Evolutionary conservation across 2,888 invertebrate genomes (phyloP).

Genomic region (Neoaliturus tenellus): DNA sequence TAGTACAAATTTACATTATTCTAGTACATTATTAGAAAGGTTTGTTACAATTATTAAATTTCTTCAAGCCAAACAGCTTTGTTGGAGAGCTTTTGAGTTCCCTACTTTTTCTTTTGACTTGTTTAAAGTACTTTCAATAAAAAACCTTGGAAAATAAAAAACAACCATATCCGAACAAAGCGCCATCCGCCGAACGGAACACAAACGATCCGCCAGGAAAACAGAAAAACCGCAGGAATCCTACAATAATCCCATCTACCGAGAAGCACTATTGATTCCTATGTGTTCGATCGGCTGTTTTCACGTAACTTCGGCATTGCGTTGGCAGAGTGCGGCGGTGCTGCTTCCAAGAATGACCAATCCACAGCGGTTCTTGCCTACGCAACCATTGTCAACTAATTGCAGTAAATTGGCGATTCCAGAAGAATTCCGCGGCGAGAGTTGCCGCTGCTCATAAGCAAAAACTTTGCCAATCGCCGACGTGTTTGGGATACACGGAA

Average conservation of each 20-base stretch:
- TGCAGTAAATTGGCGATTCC: not conserved
- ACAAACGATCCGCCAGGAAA: not conserved
- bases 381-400: constrained; percentile 10
- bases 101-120: not conserved
- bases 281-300: not conserved
- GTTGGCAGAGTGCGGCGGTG: not conserved
- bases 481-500: not conserved
- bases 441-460: not conserved
- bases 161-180: not conserved
- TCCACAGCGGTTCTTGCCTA: not conserved
- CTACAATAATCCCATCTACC: constrained; percentile 1
- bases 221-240: not conserved
- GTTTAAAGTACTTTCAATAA: too few species aligned
- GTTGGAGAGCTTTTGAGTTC: too few species aligned
- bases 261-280: constrained; percentile 14
- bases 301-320: not conserved
- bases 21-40: too few species aligned
- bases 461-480: not conserved
- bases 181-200: not conserved
- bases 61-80: too few species aligned
- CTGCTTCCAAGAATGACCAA: not conserved
- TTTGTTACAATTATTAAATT: too few species aligned
- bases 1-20: too few species aligned
- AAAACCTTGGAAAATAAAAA: too few species aligned
- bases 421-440: not conserved